These are phyloP conservation scores for Calameuta pallipes DNA, from an alignment of 2,888 invertebrate species.

Conservation along the genomic window DNA sequence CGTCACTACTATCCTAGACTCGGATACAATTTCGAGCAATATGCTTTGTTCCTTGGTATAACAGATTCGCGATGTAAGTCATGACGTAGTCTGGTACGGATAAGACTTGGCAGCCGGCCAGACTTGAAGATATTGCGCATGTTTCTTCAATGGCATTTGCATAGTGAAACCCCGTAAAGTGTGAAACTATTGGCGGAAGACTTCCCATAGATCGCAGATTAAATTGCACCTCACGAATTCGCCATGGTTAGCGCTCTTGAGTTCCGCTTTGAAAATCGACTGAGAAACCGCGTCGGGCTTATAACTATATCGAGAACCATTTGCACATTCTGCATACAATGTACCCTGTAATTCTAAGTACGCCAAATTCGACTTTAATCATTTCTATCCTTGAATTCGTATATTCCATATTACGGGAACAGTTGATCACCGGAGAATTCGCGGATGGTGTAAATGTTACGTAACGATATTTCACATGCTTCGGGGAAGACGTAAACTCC, in stretches of 20 bases:
- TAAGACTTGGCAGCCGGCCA: conserved; percentile 20
- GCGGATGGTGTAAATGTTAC: background rate
- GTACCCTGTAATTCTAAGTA: background rate
- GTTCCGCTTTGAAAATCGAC: background rate
- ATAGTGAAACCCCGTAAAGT: conserved; percentile 57
- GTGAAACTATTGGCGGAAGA: conserved; percentile 58
- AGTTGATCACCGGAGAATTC: background rate
- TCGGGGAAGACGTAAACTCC: background rate
- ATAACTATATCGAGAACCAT: background rate
- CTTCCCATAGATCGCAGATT: conserved; percentile 47
- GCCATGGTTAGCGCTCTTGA: background rate
- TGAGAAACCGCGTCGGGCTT: background rate
- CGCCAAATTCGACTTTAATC: background rate
- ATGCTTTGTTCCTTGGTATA: conserved; percentile 7
- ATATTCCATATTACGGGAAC: background rate
- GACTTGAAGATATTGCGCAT: conserved; percentile 27
- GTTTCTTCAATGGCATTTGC: conserved; percentile 52
- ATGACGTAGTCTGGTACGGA: conserved; percentile 23
- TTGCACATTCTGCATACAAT: background rate
- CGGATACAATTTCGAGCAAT: background rate
- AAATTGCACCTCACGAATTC: conserved; percentile 34
- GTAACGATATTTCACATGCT: background rate
- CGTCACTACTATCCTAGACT: background rate
- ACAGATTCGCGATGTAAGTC: conserved; percentile 25
- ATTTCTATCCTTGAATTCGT: background rate